Base-by-base conservation (phyloP, 2,888 invertebrate genomes). In the Xylota sylvarum region DNA sequence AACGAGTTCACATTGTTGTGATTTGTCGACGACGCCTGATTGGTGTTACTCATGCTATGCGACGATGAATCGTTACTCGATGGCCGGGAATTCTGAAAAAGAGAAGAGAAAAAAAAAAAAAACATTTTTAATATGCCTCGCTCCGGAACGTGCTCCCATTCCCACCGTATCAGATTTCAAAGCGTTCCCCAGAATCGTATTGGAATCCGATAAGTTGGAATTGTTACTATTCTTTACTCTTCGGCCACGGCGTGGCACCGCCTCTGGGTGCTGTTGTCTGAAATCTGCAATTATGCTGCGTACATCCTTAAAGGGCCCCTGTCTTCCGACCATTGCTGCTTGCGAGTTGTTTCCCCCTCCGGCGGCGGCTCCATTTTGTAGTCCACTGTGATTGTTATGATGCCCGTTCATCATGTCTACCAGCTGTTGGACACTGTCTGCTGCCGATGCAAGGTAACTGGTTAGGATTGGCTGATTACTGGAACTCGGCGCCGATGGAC, bases 261-360 rank as follows among this genome's bases (percentile, higher is more conserved):
- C 93, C 88, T 97, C 96, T 0, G 96, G 96, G 92, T 96, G 96
- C 88, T 95, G 93, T 88, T 96, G 95, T 88, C 96, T 94, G 90
- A 96, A 96, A 90, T 97, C 97, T 0, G 96, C 96, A 89, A 96
- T 96, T 74, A 97, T 96, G 4, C 96, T 96, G 90, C 96, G 95
- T 0, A 97, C 97, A 91, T 97, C 96, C 80, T 96, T 94, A n/a
- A 96, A 95, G 0, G 96, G 95, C 0, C 96, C 95, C 90, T 96
- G 96, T 0, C 96, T 93, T 0, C 96, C 96, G 92, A 94, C 81
- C 88, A 89, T 89, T 12, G 88, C 74, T 27, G 87, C 74, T 48
- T 87, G 87, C 7, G 69, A 65, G n/a, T 43, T 60, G 32, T 9
- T 43, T 5, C 64, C 76, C 9, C 14, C 40, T 12, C 43, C 69